Conservation (phyloP, 2,888 invertebrate species). For the Apamea epomidion region DNA sequence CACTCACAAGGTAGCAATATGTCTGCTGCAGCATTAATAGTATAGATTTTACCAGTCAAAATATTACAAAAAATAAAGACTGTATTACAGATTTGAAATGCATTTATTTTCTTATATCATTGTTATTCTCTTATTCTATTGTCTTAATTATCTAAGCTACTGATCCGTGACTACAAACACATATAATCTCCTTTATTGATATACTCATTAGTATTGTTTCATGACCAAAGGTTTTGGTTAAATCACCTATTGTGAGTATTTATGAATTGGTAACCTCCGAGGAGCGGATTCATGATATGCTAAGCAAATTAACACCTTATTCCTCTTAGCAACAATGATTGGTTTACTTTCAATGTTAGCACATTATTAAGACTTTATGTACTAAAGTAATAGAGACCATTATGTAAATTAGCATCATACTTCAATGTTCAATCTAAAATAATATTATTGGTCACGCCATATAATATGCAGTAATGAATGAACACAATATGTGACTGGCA, state of each 20-base stretch:
- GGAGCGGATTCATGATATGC: constrained; percentile 22
- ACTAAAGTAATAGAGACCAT: neutral
- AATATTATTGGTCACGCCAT: constrained; percentile 1
- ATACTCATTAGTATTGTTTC: constrained; percentile 14
- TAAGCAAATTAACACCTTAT: constrained; percentile 11
- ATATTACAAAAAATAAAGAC: neutral
- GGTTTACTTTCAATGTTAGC: neutral
- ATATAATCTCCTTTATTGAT: constrained; percentile 1
- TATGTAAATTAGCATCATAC: neutral
- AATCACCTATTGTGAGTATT: constrained; percentile 4
- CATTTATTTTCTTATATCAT: neutral
- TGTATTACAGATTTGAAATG: neutral
- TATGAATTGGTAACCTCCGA: neutral
- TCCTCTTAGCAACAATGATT: constrained; percentile 6
- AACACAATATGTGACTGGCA: neutral
- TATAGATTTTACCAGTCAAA: neutral
- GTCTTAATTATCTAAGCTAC: neutral
- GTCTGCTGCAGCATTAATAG: too few relatives aligned
- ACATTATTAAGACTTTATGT: neutral
- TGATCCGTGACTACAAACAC: neutral
- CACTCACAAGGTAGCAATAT: too few relatives aligned
- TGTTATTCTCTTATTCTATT: neutral
- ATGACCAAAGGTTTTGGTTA: constrained; percentile 3
- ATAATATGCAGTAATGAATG: neutral
- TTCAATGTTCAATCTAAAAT: constrained; percentile 1